phyloP scores from a whole-genome alignment of 35 echinoderm and acorn worm genomes.

The Lytechinus variegatus region DNA sequence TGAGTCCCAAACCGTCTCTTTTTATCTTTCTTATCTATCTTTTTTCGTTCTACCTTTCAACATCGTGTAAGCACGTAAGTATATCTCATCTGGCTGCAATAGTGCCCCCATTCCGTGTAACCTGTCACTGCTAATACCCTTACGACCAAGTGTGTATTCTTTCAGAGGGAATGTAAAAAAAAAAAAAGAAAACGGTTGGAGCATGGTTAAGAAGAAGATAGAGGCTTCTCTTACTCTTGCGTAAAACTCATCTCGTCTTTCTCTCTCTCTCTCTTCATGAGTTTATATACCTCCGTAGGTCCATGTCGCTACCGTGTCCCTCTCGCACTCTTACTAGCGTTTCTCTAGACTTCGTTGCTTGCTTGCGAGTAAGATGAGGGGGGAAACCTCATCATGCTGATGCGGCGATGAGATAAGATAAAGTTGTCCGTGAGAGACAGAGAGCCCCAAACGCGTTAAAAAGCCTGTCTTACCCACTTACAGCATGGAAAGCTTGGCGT shows the following conservation, averaged over 20 bases:
- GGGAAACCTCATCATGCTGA: constrained; percentile 54
- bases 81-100: constrained; percentile 8
- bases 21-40: not conserved
- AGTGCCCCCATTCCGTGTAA: not conserved
- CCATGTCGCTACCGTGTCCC: not conserved
- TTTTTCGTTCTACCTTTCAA: not conserved
- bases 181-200: not conserved
- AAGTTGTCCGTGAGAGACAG: constrained; percentile 27
- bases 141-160: not conserved
- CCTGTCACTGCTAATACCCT: constrained; percentile 15
- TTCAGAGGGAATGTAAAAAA: not conserved
- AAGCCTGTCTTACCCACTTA: constrained; percentile 37
- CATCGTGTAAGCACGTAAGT: not conserved
- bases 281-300: not conserved
- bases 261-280: not conserved
- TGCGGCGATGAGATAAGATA: constrained; percentile 54
- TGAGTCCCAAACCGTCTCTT: constrained; percentile 50
- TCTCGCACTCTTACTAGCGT: not conserved
- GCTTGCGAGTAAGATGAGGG: constrained; percentile 15
- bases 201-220: not conserved
- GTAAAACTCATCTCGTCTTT: constrained; percentile 21
- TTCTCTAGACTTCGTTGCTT: not conserved
- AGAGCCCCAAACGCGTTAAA: constrained; percentile 18
- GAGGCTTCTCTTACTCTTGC: constrained; percentile 15
- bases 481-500: constrained; percentile 23